phyloP scores from a whole-genome alignment of 2,113 vertebrate species.

The Thermophis baileyi region DNA sequence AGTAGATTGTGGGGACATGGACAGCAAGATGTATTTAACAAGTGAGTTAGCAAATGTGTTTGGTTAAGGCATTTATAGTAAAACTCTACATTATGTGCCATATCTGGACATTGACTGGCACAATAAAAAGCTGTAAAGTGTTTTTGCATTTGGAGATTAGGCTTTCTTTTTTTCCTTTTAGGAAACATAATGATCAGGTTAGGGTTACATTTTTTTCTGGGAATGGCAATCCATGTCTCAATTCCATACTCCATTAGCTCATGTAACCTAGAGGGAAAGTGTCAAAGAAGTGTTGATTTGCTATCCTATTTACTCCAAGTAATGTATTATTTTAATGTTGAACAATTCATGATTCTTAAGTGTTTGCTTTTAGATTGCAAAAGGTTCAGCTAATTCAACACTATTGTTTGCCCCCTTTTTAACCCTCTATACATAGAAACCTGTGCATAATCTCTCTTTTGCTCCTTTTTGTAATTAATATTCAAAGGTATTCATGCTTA shows the following conservation, averaged over 20 bases:
- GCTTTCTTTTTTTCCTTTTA: not conserved
- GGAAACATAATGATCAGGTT: not conserved
- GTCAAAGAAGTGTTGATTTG: not conserved
- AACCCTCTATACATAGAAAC: not conserved
- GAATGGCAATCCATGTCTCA: not conserved
- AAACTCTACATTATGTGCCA: not conserved
- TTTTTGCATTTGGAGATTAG: not conserved
- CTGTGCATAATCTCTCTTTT: not conserved
- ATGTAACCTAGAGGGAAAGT: not conserved
- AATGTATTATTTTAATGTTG: not conserved
- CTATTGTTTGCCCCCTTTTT: not conserved
- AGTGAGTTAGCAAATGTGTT: not conserved
- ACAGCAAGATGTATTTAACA: not conserved
- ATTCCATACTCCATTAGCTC: not conserved
- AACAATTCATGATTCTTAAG: not conserved
- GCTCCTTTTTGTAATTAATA: not conserved
- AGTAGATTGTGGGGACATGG: not conserved
- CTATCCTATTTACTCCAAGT: not conserved
- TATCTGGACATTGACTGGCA: not conserved
- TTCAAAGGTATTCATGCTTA: not conserved
- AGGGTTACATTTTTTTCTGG: not conserved
- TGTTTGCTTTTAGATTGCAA: not conserved
- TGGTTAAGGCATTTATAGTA: not conserved
- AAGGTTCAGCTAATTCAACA: not conserved
- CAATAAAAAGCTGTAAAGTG: not conserved